Conservation (phyloP, 2,113 vertebrate genomes). For the Ceyx melanurus region DNA sequence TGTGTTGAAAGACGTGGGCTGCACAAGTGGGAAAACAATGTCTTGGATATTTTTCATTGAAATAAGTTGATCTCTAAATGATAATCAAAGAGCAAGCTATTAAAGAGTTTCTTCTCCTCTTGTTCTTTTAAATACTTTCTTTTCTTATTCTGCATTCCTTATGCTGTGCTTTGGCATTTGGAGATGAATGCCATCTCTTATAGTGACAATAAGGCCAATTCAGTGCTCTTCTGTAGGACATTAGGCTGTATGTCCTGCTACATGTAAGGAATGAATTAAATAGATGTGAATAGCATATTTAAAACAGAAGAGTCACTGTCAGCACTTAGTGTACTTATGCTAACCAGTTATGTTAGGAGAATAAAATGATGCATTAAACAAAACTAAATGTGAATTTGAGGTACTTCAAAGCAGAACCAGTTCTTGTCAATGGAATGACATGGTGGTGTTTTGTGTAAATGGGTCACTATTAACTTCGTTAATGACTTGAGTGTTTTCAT, state of each 20-base stretch:
- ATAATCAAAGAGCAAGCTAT: slow-evolving; percentile 24
- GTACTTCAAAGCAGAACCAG: slow-evolving; percentile 18
- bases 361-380: slow-evolving; percentile 42
- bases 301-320: slow-evolving; percentile 43
- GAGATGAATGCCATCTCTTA: slow-evolving; percentile 50
- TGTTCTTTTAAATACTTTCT: slow-evolving; percentile 26
- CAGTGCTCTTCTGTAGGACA: slow-evolving; percentile 32
- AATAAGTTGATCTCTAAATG: slow-evolving; percentile 39
- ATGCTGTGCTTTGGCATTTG: slow-evolving; percentile 26
- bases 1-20: neutral
- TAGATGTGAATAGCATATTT: slow-evolving; percentile 4
- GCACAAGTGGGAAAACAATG: slow-evolving; percentile 17
- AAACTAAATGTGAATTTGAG: slow-evolving; percentile 35
- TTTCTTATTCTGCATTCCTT: slow-evolving; percentile 36
- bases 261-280: slow-evolving; percentile 42
- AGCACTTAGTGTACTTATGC: slow-evolving; percentile 27
- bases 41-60: slow-evolving; percentile 11
- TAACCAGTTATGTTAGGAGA: slow-evolving; percentile 36
- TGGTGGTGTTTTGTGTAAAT: neutral
- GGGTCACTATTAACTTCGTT: neutral
- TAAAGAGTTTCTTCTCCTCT: slow-evolving; percentile 9
- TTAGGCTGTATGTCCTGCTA: neutral
- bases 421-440: slow-evolving; percentile 8
- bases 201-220: slow-evolving; percentile 48
- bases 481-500: neutral